Evolutionary conservation across 2,797 vertebrate genomes (phyloP).

Genomic region (Chelidonichthys spinosus): DNA sequence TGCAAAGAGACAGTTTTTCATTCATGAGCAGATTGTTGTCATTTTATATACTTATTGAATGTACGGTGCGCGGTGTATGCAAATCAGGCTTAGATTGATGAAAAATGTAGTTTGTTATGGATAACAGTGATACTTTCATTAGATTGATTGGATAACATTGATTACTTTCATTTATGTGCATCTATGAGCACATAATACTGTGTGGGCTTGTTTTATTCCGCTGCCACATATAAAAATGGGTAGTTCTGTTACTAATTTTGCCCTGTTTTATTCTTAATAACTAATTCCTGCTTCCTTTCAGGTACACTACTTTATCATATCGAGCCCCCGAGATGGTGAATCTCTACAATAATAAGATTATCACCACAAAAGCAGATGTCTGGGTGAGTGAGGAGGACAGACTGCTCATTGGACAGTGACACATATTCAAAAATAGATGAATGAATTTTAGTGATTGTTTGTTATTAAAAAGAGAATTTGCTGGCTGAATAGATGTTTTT

Average conservation of each 20-base stretch:
- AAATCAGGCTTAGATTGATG: neutral
- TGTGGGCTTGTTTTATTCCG: too few relatives aligned
- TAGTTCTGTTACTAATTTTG: neutral
- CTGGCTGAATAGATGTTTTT: neutral
- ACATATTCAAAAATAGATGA: neutral
- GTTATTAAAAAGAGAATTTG: neutral
- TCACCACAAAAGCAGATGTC: constrained; percentile 96
- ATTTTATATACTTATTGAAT: constrained; percentile 2
- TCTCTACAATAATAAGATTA: constrained; percentile 96
- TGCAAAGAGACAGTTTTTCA: constrained; percentile 5
- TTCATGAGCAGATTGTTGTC: constrained; percentile 5
- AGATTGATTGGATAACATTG: too few relatives aligned
- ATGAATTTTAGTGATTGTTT: neutral
- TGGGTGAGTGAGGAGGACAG: constrained; percentile 89
- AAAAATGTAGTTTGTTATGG: neutral
- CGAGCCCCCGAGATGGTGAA: constrained; percentile 99
- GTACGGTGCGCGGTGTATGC: neutral
- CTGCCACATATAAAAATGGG: neutral
- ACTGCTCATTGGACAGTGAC: neutral
- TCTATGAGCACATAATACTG: neutral
- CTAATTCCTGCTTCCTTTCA: constrained; percentile 69
- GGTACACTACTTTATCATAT: constrained; percentile 97
- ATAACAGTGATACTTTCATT: neutral
- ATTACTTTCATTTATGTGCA: neutral
- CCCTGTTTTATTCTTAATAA: neutral